Evolutionary conservation across 2,113 vertebrate genomes (phyloP).

Genomic region (Leucoraja erinaceus): DNA sequence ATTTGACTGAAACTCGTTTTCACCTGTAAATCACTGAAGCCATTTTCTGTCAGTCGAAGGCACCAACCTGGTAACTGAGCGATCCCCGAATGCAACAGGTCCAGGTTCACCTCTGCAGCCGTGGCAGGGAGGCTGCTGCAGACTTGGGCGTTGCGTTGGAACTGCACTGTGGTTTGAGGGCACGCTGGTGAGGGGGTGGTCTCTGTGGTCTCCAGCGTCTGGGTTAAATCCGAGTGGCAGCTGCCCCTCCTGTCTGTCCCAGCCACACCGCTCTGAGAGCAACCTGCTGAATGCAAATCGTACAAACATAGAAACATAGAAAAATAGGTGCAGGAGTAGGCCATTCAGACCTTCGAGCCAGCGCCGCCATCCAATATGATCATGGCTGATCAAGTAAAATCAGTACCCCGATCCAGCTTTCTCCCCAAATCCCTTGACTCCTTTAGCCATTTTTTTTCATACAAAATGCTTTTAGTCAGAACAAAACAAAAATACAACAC

Average conservation of each 20-base stretch:
- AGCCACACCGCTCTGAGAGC: background rate
- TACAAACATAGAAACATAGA: too few relatives aligned
- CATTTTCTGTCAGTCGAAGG: background rate
- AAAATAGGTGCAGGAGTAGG: too few relatives aligned
- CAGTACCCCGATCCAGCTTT: too few relatives aligned
- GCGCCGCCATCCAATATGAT: too few relatives aligned
- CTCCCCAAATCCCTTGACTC: too few relatives aligned
- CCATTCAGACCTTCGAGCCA: too few relatives aligned
- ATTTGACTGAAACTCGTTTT: background rate
- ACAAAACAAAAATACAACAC: too few relatives aligned
- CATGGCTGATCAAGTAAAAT: too few relatives aligned
- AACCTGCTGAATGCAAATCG: conserved; percentile 12
- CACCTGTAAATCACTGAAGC: background rate
- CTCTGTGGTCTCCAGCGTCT: background rate
- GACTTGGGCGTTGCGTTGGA: background rate
- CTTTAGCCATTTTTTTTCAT: too few relatives aligned
- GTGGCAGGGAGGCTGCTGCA: conserved; percentile 45
- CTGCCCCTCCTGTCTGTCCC: conserved; percentile 8
- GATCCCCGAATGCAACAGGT: conserved; percentile 62
- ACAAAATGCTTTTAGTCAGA: too few relatives aligned
- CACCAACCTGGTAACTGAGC: conserved; percentile 62
- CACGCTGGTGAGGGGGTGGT: background rate
- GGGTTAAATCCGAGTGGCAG: conserved; percentile 7
- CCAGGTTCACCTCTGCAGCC: conserved; percentile 56
- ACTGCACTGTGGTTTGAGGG: background rate